Base-by-base conservation (phyloP, 1,140 invertebrate species). In the Anadara kagoshimensis region DNA sequence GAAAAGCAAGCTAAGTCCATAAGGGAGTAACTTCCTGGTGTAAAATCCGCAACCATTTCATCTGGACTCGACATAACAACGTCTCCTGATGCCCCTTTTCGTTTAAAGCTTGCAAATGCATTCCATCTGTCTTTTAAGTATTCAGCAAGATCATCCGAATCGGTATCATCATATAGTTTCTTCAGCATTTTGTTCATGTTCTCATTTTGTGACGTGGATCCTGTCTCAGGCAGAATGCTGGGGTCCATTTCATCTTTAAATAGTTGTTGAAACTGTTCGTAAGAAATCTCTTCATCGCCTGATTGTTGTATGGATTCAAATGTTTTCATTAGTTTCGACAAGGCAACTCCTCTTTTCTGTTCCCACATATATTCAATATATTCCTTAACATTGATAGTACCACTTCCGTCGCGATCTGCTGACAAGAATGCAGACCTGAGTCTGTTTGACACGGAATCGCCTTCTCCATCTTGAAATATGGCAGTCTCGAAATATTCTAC, bases 1-100 rank as follows among this genome's bases (percentile, higher is more conserved):
- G 22, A 45, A 41, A 78, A 78, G 16, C 72, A 75, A 54, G 67
- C 65, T 5, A 78, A 36, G 45, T 78, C 76, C 5, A 61, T 56
- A 7, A 78, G 45, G n/a, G 44, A 66, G 54, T 78, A 78, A 11
- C 75, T 67, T 4, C 76, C 76, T 22, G 76, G 76, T 0, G 75
- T 54, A 44, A 59, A 41, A 41, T 78, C 76, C 2, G 36, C 72
- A 3, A 78, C 76, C 54, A 78, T 78, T 41, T 57, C 76, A 47
- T 64, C 22, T 16, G 47, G 56, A 24, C 76, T 67, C 14, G 56
- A 70, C 76, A 78, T 78, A 12, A 75, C 71, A 5, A 66, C n/a
- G 24, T 69, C 26, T 5, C 68, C 66, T 41, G 29, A 16, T 26
- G 36, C 26, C 14, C 69, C 69, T 24, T 36, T 11, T 8, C 69